Conservation (phyloP, 2,797 vertebrate genomes). For the Benthosema pterotum region DNA sequence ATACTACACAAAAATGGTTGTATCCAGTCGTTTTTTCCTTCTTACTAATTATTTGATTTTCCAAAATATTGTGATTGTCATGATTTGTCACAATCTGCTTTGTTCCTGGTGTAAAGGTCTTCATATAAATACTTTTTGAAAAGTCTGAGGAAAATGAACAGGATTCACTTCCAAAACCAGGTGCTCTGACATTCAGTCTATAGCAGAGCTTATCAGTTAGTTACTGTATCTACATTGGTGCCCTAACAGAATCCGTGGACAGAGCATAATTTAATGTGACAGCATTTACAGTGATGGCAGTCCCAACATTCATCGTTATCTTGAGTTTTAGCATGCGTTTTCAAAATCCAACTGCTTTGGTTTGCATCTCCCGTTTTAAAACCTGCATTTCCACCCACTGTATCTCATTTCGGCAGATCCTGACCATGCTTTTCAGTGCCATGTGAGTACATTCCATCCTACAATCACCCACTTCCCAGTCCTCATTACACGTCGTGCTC, state of each 20-base stretch:
- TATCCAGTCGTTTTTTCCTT: no score
- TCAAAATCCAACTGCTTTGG: constrained; percentile 36
- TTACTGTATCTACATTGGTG: neutral
- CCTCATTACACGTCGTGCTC: constrained; percentile 6
- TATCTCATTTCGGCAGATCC: constrained; percentile 67
- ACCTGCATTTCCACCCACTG: constrained; percentile 49
- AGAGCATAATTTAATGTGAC: neutral
- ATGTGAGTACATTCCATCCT: constrained; percentile 73
- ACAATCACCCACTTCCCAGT: constrained; percentile 46
- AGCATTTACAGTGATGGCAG: neutral
- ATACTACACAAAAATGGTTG: no score
- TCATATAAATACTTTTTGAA: no score
- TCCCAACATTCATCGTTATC: constrained; percentile 16
- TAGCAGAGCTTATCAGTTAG: neutral
- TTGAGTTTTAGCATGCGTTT: constrained; percentile 62
- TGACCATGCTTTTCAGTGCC: constrained; percentile 63
- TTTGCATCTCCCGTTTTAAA: constrained; percentile 54
- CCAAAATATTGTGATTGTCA: no score
- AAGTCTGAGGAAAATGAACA: no score
- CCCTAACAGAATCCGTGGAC: constrained; percentile 11
- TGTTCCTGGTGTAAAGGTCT: no score
- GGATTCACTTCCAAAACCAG: no score
- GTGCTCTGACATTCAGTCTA: no score
- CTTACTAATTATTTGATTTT: no score
- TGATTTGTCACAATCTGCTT: no score